phyloP scores from a whole-genome alignment of 2,797 vertebrate genomes.

The Acestrorhynchus altus region DNA sequence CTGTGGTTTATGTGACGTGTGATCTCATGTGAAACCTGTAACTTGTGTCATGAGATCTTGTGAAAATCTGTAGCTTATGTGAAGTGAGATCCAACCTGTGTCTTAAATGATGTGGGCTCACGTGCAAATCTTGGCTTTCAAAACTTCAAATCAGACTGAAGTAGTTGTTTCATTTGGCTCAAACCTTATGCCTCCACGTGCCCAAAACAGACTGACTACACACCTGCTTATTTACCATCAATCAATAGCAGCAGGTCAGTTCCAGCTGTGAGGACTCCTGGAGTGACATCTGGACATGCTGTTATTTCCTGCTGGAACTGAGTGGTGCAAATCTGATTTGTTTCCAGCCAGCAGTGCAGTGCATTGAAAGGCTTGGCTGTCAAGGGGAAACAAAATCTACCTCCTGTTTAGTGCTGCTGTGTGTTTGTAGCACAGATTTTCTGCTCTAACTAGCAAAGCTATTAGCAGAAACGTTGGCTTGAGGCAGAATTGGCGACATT shows the following conservation, averaged over 20 bases:
- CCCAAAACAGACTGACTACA: no score
- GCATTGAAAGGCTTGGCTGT: neutral
- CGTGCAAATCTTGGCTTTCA: no score
- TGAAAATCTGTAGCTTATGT: no score
- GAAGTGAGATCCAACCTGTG: no score
- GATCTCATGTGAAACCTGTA: no score
- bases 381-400: neutral
- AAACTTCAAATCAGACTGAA: no score
- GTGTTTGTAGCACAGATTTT: constrained; percentile 10
- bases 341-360: neutral
- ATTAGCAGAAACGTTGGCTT: neutral
- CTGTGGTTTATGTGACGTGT: no score
- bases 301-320: neutral
- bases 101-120: no score
- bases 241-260: neutral
- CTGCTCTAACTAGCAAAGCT: constrained; percentile 5
- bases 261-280: neutral
- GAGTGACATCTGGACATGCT: neutral
- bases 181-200: no score
- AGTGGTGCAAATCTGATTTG: neutral
- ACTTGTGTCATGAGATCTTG: no score
- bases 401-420: neutral
- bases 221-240: neutral
- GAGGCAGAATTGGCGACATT: neutral
- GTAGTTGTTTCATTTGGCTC: no score